Evolutionary conservation across 1,140 invertebrate species (phyloP).

Genomic region (Teleogryllus occipitalis): DNA sequence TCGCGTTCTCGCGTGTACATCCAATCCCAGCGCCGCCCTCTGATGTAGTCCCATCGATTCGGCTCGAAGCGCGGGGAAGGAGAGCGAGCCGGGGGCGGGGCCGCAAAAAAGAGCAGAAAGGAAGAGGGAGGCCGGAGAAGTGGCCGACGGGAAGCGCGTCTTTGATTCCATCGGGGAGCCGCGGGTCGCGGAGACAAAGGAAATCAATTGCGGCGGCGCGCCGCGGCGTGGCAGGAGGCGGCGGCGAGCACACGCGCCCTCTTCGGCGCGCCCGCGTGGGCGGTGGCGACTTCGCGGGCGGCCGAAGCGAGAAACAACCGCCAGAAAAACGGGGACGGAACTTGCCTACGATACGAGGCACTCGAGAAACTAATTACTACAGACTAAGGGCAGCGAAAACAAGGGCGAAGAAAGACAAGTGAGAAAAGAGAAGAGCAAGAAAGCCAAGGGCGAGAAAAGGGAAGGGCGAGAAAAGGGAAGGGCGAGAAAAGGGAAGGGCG

Average conservation of each 20-base stretch:
- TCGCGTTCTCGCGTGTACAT: constrained; percentile 3
- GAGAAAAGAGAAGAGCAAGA: too few relatives aligned
- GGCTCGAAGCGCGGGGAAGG: not conserved
- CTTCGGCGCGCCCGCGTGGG: too few relatives aligned
- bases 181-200: not conserved
- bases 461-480: too few relatives aligned
- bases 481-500: too few relatives aligned
- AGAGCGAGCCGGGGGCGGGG: too few relatives aligned
- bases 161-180: not conserved
- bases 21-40: not conserved
- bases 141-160: not conserved
- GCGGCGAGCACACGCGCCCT: too few relatives aligned
- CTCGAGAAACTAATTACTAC: too few relatives aligned
- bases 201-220: not conserved
- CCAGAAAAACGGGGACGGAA: too few relatives aligned
- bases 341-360: too few relatives aligned
- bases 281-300: not conserved
- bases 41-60: not conserved
- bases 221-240: not conserved
- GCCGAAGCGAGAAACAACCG: not conserved
- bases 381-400: too few relatives aligned
- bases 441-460: too few relatives aligned
- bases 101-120: not conserved
- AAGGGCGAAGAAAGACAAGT: too few relatives aligned
- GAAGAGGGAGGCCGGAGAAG: not conserved